Base-by-base conservation (phyloP, 2,113 vertebrate genomes). In the Apteryx owenii region DNA sequence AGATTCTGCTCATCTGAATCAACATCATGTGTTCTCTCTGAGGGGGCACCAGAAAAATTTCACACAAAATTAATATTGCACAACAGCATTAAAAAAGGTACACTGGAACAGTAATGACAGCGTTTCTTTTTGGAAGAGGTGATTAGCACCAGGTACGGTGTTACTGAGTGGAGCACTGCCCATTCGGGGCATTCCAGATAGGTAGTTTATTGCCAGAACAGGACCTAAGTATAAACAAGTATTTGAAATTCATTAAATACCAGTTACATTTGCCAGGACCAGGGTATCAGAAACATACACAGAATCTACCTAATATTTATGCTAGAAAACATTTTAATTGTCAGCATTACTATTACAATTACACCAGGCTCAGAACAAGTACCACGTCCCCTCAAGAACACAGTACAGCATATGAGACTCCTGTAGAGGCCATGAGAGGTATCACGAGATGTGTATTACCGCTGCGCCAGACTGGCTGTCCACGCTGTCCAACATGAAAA, bases 391-490 rank as follows among this genome's bases (percentile, higher is more conserved):
- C 50, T 33, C 1, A 0, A 17, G n/a, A 62, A 23, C 38, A 46
- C 46, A 19, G 4, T 0, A 5, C 8, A 42, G 51, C 29, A 10
- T 0, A 46, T 1, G 5, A 64, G 51, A 60, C 42, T 29, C 10
- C 29, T 1, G 1, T 38, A 69, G 53, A 38, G 69, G 31, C 8
- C 40, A 64, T 2, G 1, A 40, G 38, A 12, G 4, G 6, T 5
- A 53, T 15, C 20, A 3, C 0, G 3, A 31, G 60, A 36, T 7
- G 14, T 1, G 6, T 2, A 3, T 1, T 6, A 56, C 31, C 36
- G 3, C 79, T 2, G 9, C 3, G 51, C 64, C 78, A 20, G 56
- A 21, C 0, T 17, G 40, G 29, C 75, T 23, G 19, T 5, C 42
- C 75, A 44, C 31, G 17, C 19, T 2, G 0, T 1, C 53, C 10